Conservation (phyloP, 1,140 invertebrate species). For the Ectropis grisescens region DNA sequence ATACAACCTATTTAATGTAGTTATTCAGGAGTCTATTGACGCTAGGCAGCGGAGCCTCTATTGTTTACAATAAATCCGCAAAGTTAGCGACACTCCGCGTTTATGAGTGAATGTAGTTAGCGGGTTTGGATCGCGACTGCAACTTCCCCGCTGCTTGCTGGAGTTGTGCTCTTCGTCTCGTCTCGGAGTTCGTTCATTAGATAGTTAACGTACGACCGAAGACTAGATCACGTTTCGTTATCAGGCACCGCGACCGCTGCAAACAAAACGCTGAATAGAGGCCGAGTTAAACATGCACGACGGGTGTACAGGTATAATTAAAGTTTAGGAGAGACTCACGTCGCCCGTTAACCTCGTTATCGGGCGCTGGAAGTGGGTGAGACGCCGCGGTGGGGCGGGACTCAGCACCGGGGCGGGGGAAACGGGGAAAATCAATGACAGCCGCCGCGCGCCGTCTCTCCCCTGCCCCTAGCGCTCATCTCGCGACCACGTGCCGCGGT, state of each 20-base stretch:
- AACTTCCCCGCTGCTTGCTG: conserved; percentile 17
- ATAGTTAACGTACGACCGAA: conserved; percentile 36
- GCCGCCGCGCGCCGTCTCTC: conserved; percentile 61
- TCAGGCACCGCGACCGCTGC: conserved; percentile 61
- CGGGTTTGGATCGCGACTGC: conserved; percentile 28
- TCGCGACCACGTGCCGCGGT: conserved; percentile 64
- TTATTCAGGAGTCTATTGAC: too few species aligned
- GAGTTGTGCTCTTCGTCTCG: conserved; percentile 25
- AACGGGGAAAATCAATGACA: conserved; percentile 66
- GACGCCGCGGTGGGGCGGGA: conserved; percentile 45
- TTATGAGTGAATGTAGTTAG: conserved; percentile 33
- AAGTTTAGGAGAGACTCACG: conserved; percentile 69
- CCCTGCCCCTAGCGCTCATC: conserved; percentile 62
- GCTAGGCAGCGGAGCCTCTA: too few species aligned
- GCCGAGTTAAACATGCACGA: conserved; percentile 66
- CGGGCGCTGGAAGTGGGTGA: conserved; percentile 66
- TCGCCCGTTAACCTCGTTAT: conserved; percentile 70
- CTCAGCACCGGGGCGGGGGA: conserved; percentile 33
- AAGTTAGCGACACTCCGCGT: conserved; percentile 28
- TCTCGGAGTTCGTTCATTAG: conserved; percentile 40
- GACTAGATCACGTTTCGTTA: conserved; percentile 46
- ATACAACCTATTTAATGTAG: too few species aligned
- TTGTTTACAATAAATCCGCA: conserved; percentile 39
- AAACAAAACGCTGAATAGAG: conserved; percentile 64
- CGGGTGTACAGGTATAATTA: conserved; percentile 68